Conservation (phyloP, 2,113 vertebrate species). For the Aegotheles bennettii region DNA sequence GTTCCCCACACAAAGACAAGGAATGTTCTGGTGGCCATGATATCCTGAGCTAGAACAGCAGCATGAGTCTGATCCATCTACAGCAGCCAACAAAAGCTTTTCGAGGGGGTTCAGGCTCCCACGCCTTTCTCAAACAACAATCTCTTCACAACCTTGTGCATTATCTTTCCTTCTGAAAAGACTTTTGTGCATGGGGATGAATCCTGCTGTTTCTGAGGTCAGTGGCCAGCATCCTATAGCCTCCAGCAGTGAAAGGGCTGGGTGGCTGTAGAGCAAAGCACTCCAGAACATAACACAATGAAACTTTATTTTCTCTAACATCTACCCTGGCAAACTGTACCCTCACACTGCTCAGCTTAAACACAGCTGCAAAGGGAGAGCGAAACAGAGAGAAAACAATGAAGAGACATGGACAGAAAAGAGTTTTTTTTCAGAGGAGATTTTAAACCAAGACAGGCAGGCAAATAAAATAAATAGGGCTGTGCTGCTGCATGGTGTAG, state of each 20-base stretch:
- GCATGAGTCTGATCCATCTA: not conserved
- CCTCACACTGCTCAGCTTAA: not conserved
- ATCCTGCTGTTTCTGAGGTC: constrained; percentile 36
- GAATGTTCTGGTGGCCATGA: not conserved
- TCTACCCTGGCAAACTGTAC: not conserved
- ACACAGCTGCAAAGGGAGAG: constrained; percentile 6
- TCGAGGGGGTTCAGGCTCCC: not conserved
- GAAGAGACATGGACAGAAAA: not conserved
- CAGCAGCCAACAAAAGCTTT: not conserved
- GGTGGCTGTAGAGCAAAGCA: not conserved
- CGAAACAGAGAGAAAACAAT: not conserved
- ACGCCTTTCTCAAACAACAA: not conserved
- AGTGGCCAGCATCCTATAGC: not conserved
- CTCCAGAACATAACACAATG: constrained; percentile 30
- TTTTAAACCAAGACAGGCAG: not conserved
- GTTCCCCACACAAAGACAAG: not conserved
- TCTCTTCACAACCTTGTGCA: not conserved
- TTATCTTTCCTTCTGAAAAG: constrained; percentile 45
- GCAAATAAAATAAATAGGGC: not conserved
- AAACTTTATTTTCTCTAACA: not conserved
- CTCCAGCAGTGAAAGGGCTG: not conserved
- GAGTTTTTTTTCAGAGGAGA: not conserved
- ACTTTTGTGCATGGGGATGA: not conserved
- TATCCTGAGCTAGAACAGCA: not conserved
- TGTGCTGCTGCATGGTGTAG: not conserved